These are phyloP conservation scores for Eupelmus urozonus DNA, from an alignment of 2,888 invertebrate genomes.

Conservation along the genomic window DNA sequence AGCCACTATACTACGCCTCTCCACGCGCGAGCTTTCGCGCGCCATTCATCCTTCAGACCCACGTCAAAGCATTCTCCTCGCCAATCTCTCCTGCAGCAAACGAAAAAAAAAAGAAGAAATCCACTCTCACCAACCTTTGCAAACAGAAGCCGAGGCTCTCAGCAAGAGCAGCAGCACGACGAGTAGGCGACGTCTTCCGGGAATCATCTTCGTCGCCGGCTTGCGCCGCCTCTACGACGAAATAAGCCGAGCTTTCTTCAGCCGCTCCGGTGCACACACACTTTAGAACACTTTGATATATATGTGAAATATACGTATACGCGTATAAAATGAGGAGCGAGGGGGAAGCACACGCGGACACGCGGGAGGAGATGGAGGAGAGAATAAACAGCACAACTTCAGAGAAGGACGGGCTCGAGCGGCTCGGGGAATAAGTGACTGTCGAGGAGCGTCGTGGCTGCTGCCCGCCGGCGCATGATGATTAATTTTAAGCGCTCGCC, in stretches of 20 bases:
- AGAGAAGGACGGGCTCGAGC: neutral
- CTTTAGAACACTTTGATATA: constrained; percentile 1
- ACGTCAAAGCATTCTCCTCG: constrained; percentile 27
- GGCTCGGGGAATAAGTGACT: constrained; percentile 3
- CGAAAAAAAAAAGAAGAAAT: neutral
- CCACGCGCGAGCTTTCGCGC: neutral
- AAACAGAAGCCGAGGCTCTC: constrained; percentile 18
- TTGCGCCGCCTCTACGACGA: neutral
- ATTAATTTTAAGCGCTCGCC: too few relatives aligned
- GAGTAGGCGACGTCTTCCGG: constrained; percentile 28
- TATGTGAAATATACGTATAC: too few relatives aligned
- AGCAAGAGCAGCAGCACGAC: constrained; percentile 24
- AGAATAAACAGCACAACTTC: constrained; percentile 16
- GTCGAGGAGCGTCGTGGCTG: neutral
- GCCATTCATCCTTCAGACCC: constrained; percentile 23
- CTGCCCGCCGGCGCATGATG: too few relatives aligned
- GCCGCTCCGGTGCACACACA: constrained; percentile 34
- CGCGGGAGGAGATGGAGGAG: too few relatives aligned
- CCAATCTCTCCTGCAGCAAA: neutral
- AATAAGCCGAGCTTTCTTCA: constrained; percentile 15
- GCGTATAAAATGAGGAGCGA: too few relatives aligned
- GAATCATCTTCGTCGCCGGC: constrained; percentile 47
- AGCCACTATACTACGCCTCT: too few relatives aligned
- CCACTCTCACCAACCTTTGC: constrained; percentile 48
- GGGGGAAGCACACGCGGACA: too few relatives aligned